These are phyloP conservation scores for Lagopus muta DNA, from an alignment of 2,113 vertebrate genomes.

Conservation along the genomic window DNA sequence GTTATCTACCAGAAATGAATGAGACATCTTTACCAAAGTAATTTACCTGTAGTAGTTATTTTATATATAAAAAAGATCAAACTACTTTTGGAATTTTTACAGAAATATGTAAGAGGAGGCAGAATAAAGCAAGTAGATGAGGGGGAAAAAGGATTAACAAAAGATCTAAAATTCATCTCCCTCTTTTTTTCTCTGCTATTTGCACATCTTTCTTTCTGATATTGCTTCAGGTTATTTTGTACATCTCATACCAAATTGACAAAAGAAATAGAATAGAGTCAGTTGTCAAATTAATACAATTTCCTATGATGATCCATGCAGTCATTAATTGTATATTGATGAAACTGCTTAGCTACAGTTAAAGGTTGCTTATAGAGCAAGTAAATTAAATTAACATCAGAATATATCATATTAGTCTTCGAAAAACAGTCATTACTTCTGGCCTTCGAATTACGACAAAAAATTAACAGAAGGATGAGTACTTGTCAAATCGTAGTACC, in stretches of 20 bases:
- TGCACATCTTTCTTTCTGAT: neutral
- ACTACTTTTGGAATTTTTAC: neutral
- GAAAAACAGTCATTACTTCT: neutral
- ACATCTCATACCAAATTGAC: neutral
- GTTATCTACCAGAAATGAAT: neutral
- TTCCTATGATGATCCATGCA: neutral
- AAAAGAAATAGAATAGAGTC: neutral
- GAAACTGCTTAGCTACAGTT: conserved; percentile 22
- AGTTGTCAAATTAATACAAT: conserved; percentile 6
- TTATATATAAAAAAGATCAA: accelerated
- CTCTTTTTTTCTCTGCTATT: neutral
- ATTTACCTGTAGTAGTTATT: neutral
- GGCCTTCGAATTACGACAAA: conserved; percentile 17
- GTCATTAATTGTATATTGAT: conserved; percentile 11
- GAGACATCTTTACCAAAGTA: neutral
- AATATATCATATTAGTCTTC: neutral
- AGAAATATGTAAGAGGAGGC: neutral
- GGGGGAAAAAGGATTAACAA: neutral
- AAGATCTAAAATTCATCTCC: neutral
- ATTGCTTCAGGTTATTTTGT: neutral
- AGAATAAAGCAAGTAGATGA: neutral
- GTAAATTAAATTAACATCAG: conserved; percentile 43
- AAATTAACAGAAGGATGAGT: neutral
- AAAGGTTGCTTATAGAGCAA: neutral
- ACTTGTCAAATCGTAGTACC: neutral